phyloP scores from a whole-genome alignment of 2,797 vertebrate species.

The Oreortyx pictus region DNA sequence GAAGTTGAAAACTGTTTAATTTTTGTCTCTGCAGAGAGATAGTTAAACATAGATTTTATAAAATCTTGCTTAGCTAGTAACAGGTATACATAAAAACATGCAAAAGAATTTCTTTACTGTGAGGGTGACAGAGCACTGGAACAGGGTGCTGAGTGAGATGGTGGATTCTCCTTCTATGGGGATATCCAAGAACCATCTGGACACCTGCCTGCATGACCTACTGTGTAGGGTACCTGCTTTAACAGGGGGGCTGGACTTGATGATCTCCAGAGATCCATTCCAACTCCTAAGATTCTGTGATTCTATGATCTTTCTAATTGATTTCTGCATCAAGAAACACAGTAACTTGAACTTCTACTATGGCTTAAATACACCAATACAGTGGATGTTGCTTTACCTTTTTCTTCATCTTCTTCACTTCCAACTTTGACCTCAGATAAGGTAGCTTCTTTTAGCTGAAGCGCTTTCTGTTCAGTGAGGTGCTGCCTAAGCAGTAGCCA shows the following conservation, averaged over 20 bases:
- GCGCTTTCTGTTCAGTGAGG: conserved; percentile 90
- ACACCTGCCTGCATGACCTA: no score
- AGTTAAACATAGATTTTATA: background rate
- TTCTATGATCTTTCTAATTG: background rate
- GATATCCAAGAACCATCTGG: no score
- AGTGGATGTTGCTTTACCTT: conserved; percentile 81
- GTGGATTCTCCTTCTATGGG: no score
- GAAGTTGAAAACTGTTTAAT: background rate
- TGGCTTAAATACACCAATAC: background rate
- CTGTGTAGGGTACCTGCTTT: no score
- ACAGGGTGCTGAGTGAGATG: no score
- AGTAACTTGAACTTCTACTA: background rate
- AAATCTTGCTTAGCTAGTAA: background rate
- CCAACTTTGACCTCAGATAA: conserved; percentile 91
- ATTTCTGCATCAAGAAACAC: background rate
- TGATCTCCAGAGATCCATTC: no score
- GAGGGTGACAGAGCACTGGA: no score
- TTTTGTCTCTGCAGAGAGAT: background rate
- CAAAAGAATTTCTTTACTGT: no score
- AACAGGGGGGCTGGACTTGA: no score
- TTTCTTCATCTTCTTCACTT: conserved; percentile 87
- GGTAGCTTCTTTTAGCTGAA: conserved; percentile 81
- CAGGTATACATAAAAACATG: background rate
- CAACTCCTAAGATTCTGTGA: no score
- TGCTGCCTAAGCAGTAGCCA: conserved; percentile 97